Base-by-base conservation (phyloP, 2,113 vertebrate species). In the Ictalurus punctatus region DNA sequence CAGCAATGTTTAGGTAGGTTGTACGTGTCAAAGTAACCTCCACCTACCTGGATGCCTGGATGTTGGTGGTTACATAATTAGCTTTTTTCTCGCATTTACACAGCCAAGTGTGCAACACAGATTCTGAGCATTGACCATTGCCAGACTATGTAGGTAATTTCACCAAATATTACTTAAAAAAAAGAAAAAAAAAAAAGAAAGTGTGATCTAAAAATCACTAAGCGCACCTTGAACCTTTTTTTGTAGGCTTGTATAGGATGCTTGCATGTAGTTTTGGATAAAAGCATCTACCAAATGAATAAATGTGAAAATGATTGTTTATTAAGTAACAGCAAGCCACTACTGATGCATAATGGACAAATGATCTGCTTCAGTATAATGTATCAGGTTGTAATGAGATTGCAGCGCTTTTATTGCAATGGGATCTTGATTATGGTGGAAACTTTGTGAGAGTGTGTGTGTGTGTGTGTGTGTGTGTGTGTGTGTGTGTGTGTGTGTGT, bases 391-490 rank as follows among this genome's bases (percentile, higher is more conserved):
- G 40, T 56, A 67, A 74, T 73, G 69, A 78, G 82, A 84, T 84
- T 61, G 69, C 82, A 44, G 40, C 10, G 82, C 71, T 88, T 84
- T 84, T 85, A 85, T 54, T 85, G 63, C 48, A 73, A 83, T 86
- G 40, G 84, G 88, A 90, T 87, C 76, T 85, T n/a, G 89, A 89
- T 56, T 30, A 21, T 82, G 80, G 61, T 82, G 65, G 65, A 69
- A 73, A 67, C 58, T 34, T 44, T 67, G 59, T 48, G 30, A 71
- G 17, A 87, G 76, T 76, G 87, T 74, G 85, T 65, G 63, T 74
- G 56, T 25, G 71, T 23, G 3, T 58, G 56, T 58, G 56, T 58
- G 56, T 17, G 14, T 89, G 74, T 54, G 83, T 74, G 84, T 58
- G 63, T 74, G 56, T 56, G 54, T 56, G 54, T 56, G 54, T 34